Base-by-base conservation (phyloP, 2,888 invertebrate genomes). In the Aporophyla nigra region DNA sequence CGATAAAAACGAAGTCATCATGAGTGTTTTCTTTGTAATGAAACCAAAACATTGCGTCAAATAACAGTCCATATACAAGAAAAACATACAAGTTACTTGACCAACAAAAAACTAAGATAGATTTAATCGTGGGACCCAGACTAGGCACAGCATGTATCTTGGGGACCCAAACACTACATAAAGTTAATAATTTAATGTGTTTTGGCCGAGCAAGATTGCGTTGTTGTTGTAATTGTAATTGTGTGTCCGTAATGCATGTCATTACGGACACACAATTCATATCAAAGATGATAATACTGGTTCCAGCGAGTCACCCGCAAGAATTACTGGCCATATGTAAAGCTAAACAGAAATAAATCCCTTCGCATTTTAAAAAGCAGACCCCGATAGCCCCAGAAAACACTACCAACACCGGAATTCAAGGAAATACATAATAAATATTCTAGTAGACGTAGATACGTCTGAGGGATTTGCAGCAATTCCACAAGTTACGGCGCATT, bases 401-500 rank as follows among this genome's bases (percentile, higher is more conserved):
- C 27, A 59, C 7, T 27, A 7, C 46, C 27, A n/a, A 33, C 70
- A 67, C 56, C 54, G 53, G 54, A 49, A 85, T 68, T 74, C 82
- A 82, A 74, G 85, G 59, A 58, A 74, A 71, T 81, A 81, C 75
- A 71, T 81, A 82, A 85, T 82, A 85, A 85, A 82, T 82, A 68
- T 62, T 59, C n/a, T 27, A 68, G 49, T 24, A 85, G 85, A 67
- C 49, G 54, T 51, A 68, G 58, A 70, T 71, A 75, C 59, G 68
- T 81, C 67, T 71, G 67, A 67, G 67, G 62, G 78, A 58, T 81
- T 70, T 62, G n/a, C 59, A 75, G 75, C 73, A 77, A 80, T 77
- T 76, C 68, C 66, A 63, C 81, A 67, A 87, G 85, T 81, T 81
- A 85, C 76, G n/a, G 66, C 66, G 73, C 85, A 84, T 84, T 87